Conservation (phyloP, 1,140 invertebrate species). For the Saccostrea echinata region DNA sequence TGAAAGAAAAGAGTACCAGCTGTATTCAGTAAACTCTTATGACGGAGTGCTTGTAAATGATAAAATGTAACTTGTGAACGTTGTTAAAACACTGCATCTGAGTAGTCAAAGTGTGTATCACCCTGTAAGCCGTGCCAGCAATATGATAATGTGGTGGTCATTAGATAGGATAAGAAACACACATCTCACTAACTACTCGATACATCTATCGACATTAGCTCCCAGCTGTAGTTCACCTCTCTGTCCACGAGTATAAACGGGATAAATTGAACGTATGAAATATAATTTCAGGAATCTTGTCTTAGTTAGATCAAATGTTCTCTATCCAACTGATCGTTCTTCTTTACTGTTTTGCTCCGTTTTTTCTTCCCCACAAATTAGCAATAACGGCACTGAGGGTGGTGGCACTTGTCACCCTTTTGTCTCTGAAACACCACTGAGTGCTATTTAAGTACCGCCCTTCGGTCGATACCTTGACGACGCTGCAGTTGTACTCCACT, state of each 20-base stretch:
- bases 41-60: not conserved
- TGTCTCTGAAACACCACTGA: not conserved
- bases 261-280: conserved; percentile 13
- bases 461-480: not conserved
- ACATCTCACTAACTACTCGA: conserved; percentile 3
- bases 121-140: not conserved
- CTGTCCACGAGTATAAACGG: conserved; percentile 10
- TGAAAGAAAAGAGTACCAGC: not conserved
- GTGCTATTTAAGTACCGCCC: not conserved
- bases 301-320: not conserved
- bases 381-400: not conserved
- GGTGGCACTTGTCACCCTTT: not conserved
- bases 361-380: not conserved
- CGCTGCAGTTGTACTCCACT: not conserved
- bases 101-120: not conserved
- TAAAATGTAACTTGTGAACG: not conserved
- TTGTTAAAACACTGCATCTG: not conserved
- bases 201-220: not conserved
- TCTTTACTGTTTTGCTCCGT: not conserved
- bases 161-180: conserved; percentile 17
- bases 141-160: conserved; percentile 15
- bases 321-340: not conserved
- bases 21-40: not conserved
- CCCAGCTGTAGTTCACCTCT: not conserved
- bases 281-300: not conserved